Evolutionary conservation across 92 coral and sea anemone species (phyloP).

Genomic region (Phenganax stokvisi): DNA sequence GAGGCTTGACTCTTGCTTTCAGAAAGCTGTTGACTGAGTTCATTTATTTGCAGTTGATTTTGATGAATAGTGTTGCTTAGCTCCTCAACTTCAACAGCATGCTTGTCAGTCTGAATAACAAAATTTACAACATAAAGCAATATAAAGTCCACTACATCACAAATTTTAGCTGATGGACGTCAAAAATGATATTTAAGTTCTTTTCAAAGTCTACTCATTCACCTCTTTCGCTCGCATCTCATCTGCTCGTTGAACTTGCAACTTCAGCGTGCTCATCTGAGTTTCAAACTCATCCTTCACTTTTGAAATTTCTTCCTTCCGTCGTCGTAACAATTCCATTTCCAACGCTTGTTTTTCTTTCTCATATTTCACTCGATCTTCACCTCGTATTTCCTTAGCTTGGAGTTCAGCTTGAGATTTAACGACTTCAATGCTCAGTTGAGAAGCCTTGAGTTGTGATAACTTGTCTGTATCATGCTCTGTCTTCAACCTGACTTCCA

Average conservation of each 20-base stretch:
- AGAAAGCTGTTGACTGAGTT: slow-evolving; percentile 68
- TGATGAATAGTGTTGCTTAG: slow-evolving; percentile 59
- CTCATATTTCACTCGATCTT: slow-evolving; percentile 60
- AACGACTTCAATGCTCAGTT: slow-evolving; percentile 71
- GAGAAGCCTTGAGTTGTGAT: slow-evolving; percentile 80
- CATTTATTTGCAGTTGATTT: slow-evolving; percentile 62
- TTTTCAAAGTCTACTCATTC: background rate
- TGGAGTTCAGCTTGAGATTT: slow-evolving; percentile 69
- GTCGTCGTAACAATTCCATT: slow-evolving; percentile 71
- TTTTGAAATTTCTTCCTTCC: slow-evolving; percentile 76
- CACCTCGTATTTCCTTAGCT: slow-evolving; percentile 53
- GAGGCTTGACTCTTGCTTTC: slow-evolving; percentile 50
- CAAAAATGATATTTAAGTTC: too few species aligned
- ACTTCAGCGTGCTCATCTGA: slow-evolving; percentile 70
- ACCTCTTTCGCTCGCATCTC: slow-evolving; percentile 70
- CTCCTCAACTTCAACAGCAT: slow-evolving; percentile 71
- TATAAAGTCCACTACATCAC: background rate
- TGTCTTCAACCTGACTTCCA: slow-evolving; percentile 47
- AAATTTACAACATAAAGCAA: background rate
- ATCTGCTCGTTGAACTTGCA: slow-evolving; percentile 70
- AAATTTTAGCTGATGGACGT: background rate
- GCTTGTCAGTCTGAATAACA: slow-evolving; percentile 61
- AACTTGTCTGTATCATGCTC: slow-evolving; percentile 65
- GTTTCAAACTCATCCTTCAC: slow-evolving; percentile 78
- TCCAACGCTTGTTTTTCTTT: slow-evolving; percentile 69